phyloP scores from a whole-genome alignment of 2,113 vertebrate species.

The Anseranas semipalmata region DNA sequence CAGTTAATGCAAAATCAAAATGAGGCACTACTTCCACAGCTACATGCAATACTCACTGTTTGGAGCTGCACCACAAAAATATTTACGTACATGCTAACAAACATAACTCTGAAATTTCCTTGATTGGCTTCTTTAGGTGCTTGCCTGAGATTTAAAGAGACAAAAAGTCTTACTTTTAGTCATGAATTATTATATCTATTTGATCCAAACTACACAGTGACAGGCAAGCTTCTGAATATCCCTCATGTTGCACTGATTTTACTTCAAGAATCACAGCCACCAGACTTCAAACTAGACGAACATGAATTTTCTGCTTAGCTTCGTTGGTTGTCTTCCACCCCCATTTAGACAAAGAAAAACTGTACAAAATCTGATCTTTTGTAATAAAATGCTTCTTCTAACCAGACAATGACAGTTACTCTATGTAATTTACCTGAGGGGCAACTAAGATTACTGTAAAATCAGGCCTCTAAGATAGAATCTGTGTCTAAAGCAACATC shows the following conservation, averaged over 20 bases:
- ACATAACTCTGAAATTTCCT: neutral
- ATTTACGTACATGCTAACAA: neutral
- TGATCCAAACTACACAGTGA: neutral
- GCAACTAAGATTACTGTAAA: neutral
- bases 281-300: neutral
- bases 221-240: neutral
- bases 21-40: neutral
- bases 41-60: neutral
- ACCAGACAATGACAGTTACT: neutral
- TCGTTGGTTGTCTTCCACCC: neutral
- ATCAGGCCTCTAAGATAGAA: neutral
- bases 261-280: neutral
- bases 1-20: neutral
- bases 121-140: neutral
- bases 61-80: neutral
- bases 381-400: neutral
- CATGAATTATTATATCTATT: neutral
- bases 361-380: neutral
- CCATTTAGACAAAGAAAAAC: neutral
- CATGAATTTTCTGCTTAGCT: neutral
- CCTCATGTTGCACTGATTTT: neutral
- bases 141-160: slow-evolving; percentile 25
- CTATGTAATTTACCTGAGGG: neutral
- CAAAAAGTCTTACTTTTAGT: neutral
- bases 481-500: neutral